These are phyloP conservation scores for Oreochromis grahami DNA, from an alignment of 2,797 vertebrate genomes.

Conservation along the genomic window DNA sequence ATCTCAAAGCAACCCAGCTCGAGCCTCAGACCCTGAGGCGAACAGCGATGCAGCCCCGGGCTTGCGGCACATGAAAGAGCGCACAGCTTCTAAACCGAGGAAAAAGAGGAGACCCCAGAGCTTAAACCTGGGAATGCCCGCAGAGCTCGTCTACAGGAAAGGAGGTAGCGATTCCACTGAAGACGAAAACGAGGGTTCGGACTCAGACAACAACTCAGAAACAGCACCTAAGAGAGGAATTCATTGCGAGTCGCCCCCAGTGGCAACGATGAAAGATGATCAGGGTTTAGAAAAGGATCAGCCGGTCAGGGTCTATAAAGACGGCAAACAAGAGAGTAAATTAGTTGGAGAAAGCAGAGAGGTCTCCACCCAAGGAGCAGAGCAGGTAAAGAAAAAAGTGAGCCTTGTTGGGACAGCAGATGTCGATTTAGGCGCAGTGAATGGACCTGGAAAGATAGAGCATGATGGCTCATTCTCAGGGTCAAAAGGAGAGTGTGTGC, in stretches of 20 bases:
- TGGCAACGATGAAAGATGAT: constrained; percentile 37
- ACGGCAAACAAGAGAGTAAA: constrained; percentile 32
- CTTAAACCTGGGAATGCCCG: constrained; percentile 71
- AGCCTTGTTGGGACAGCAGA: constrained; percentile 38
- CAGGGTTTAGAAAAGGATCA: constrained; percentile 41
- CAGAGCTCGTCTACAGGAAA: constrained; percentile 63
- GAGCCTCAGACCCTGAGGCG: constrained; percentile 31
- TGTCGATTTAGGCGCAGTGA: constrained; percentile 49
- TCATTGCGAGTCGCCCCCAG: constrained; percentile 14
- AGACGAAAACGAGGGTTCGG: constrained; percentile 66
- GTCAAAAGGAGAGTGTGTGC: constrained; percentile 51
- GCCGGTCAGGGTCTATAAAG: constrained; percentile 23
- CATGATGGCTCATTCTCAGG: constrained; percentile 30
- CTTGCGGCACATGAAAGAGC: constrained; percentile 37
- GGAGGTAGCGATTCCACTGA: constrained; percentile 60
- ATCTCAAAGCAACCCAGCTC: constrained; percentile 48
- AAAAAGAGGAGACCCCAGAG: constrained; percentile 77
- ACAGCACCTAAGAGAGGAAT: constrained; percentile 24
- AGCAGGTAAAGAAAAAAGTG: constrained; percentile 50
- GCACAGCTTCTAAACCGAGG: constrained; percentile 41
- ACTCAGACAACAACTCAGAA: constrained; percentile 66
- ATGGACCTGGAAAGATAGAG: constrained; percentile 66
- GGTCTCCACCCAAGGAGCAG: constrained; percentile 15
- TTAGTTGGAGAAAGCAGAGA: constrained; percentile 11
- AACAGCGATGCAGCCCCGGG: constrained; percentile 23